A percentile compares a stretch with the other conserved stretches of the same genome.
phyloP scores from a whole-genome alignment of 2,797 vertebrate genomes.

The Chaetophractus vellerosus region DNA sequence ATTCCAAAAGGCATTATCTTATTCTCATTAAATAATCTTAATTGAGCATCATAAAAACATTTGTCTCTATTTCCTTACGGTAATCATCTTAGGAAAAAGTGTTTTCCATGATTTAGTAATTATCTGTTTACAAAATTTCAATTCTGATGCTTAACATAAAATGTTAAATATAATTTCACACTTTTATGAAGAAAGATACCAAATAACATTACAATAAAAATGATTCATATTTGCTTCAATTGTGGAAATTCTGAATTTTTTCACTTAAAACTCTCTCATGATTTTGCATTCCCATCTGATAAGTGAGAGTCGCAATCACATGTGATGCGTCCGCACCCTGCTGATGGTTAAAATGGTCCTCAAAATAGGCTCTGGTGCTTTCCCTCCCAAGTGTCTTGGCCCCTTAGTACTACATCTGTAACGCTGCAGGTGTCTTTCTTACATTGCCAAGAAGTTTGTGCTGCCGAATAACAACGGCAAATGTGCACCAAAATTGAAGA shows the following conservation, averaged over 20 bases:
- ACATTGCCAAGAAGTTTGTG: conserved; percentile 36
- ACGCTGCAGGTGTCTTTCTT: conserved; percentile 56
- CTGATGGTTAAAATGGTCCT: background rate
- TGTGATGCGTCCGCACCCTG: background rate
- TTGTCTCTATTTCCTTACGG: conserved; percentile 31
- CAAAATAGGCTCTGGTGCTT: conserved; percentile 32
- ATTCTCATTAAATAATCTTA: conserved; percentile 16
- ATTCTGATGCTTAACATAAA: conserved; percentile 41
- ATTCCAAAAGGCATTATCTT: background rate
- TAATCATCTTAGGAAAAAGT: conserved; percentile 49
- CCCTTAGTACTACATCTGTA: conserved; percentile 51
- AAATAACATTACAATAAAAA: conserved; percentile 72
- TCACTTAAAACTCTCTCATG: conserved; percentile 34
- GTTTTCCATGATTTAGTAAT: conserved; percentile 21
- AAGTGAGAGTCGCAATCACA: conserved; percentile 67
- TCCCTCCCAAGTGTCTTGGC: conserved; percentile 27
- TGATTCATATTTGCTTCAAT: conserved; percentile 54
- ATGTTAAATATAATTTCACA: conserved; percentile 49
- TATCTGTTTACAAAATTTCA: conserved; percentile 51
- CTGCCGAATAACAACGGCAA: conserved; percentile 25
- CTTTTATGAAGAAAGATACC: conserved; percentile 62
- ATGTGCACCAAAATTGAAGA: background rate
- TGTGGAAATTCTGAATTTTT: conserved; percentile 60
- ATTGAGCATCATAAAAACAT: conserved; percentile 29
- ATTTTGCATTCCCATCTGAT: conserved; percentile 16